These are phyloP conservation scores for Zygothrica quintamaculata DNA, from an alignment of 2,888 invertebrate genomes.

Conservation along the genomic window DNA sequence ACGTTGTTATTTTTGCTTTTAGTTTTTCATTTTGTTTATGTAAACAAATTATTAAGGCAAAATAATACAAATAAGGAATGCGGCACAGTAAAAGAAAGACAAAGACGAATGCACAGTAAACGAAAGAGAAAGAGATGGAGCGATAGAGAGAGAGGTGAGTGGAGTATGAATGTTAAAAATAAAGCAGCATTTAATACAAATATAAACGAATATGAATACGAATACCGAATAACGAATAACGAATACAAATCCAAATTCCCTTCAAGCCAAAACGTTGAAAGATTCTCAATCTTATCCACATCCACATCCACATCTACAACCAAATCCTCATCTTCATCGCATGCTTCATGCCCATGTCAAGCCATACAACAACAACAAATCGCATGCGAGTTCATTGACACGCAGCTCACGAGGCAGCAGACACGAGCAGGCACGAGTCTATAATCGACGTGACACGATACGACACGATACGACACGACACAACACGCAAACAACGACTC, in stretches of 20 bases:
- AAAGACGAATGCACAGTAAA: slow-evolving; percentile 10
- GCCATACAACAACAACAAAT: slow-evolving; percentile 73
- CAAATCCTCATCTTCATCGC: not conserved
- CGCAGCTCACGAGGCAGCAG: slow-evolving; percentile 57
- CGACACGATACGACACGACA: slow-evolving; percentile 57
- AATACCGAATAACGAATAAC: no score
- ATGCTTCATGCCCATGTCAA: slow-evolving; percentile 35
- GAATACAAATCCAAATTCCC: slow-evolving; percentile 9
- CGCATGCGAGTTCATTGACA: slow-evolving; percentile 77
- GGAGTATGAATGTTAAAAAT: no score
- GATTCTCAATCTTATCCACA: not conserved
- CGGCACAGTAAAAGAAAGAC: slow-evolving; percentile 13
- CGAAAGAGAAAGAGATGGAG: no score
- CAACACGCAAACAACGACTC: slow-evolving; percentile 17
- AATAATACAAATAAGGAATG: slow-evolving; percentile 60
- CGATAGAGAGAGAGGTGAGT: slow-evolving; percentile 22
- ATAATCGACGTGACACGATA: slow-evolving; percentile 48
- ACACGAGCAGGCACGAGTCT: slow-evolving; percentile 29
- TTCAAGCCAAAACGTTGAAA: slow-evolving; percentile 5
- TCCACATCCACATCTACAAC: not conserved
- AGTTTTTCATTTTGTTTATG: slow-evolving; percentile 55
- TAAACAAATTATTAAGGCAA: slow-evolving; percentile 76
- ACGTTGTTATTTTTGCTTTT: slow-evolving; percentile 29
- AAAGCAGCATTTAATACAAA: slow-evolving; percentile 61
- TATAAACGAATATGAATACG: slow-evolving; percentile 14